Percentiles rank a stretch among this genome's conserved stretches.
These are phyloP conservation scores for Heteromyza rotundicornis DNA, from an alignment of 2,888 invertebrate species.

Conservation along the genomic window DNA sequence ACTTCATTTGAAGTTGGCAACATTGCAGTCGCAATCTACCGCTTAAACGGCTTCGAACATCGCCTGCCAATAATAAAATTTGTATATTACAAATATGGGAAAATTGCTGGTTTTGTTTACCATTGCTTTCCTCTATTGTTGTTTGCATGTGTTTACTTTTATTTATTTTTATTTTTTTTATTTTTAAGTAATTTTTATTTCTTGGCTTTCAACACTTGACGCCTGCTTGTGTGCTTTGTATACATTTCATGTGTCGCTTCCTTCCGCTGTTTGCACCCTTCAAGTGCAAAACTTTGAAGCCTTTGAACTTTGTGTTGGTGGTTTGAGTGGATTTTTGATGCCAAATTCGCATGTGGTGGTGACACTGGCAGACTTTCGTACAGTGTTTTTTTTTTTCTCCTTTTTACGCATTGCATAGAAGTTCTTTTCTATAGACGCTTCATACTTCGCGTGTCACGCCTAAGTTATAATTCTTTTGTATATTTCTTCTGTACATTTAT, in stretches of 20 bases:
- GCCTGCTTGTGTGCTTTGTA: background rate
- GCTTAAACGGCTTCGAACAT: too few species aligned
- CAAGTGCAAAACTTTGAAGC: background rate
- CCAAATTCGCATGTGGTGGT: slow-evolving; percentile 2
- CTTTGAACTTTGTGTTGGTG: background rate
- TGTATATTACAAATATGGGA: background rate
- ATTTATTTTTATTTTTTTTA: too few species aligned
- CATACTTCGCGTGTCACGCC: background rate
- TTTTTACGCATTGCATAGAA: too few species aligned
- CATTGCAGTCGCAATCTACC: too few species aligned
- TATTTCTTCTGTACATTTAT: background rate
- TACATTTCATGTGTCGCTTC: background rate
- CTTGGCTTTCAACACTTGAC: slow-evolving; percentile 4
- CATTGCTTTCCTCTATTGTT: background rate
- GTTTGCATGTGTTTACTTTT: background rate
- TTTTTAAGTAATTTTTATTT: background rate
- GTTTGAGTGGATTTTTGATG: background rate
- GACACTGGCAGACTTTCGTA: background rate
- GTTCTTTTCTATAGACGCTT: background rate
- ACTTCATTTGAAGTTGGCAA: too few species aligned
- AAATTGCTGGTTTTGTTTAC: background rate
- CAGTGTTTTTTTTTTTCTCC: background rate
- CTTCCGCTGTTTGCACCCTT: background rate
- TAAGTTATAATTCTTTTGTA: background rate
- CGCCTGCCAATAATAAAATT: slow-evolving; percentile 1